phyloP scores from a whole-genome alignment of 1,140 invertebrate genomes.

The Drosophila watanabei region DNA sequence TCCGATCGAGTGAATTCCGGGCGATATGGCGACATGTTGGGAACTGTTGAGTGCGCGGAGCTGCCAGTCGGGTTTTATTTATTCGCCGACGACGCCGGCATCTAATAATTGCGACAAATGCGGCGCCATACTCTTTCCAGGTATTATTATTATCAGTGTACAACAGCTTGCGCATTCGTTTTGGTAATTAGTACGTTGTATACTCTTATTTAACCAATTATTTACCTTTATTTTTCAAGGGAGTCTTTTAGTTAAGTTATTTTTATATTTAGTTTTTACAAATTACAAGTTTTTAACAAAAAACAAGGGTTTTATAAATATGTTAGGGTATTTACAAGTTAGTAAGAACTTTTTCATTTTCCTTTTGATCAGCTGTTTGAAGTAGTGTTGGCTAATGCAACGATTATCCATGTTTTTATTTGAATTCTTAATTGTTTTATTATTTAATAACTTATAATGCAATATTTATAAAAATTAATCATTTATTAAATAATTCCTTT shows the following conservation, averaged over 20 bases:
- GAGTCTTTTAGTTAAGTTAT: too few relatives aligned
- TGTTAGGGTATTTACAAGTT: slow-evolving; percentile 10
- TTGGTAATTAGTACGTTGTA: neutral
- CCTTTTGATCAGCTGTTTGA: neutral
- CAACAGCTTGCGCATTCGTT: neutral
- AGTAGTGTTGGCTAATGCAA: slow-evolving; percentile 4
- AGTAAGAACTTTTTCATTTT: fast-evolving
- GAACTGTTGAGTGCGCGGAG: slow-evolving; percentile 5
- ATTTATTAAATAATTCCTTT: neutral
- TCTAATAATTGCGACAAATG: slow-evolving; percentile 13
- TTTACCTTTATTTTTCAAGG: fast-evolving
- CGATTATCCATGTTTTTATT: neutral
- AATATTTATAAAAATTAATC: too few relatives aligned
- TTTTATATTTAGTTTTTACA: neutral
- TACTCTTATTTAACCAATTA: too few relatives aligned
- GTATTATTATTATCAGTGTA: neutral
- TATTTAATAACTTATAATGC: neutral
- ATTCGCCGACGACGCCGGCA: slow-evolving; percentile 6
- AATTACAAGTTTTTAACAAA: fast-evolving
- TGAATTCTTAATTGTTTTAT: neutral
- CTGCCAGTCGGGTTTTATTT: slow-evolving; percentile 37
- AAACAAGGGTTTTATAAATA: fast-evolving
- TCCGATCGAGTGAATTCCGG: slow-evolving; percentile 80
- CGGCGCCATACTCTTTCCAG: slow-evolving; percentile 15
- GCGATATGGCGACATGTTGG: slow-evolving; percentile 41